Conservation (phyloP, 2,888 invertebrate genomes). For the Shargacucullia verbasci region DNA sequence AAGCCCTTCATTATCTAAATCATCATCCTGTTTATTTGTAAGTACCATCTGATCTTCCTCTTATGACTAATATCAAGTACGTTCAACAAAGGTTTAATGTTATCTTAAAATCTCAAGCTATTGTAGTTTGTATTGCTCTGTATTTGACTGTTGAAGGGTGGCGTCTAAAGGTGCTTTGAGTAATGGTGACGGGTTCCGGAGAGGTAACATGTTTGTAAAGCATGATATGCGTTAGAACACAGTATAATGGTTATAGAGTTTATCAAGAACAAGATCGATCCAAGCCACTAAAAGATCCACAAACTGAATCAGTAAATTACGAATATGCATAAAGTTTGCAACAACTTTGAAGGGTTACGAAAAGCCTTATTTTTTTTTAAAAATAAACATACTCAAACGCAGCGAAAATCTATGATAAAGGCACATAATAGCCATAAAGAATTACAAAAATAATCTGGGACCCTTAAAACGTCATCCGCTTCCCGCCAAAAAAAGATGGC, state of each 20-base stretch:
- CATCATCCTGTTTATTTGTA: constrained; percentile 32
- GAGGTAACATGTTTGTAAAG: no score
- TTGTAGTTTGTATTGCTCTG: constrained; percentile 21
- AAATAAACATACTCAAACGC: no score
- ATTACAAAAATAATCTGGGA: constrained; percentile 22
- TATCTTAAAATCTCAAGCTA: constrained; percentile 35
- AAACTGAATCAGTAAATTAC: no score
- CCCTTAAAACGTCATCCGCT: constrained; percentile 66
- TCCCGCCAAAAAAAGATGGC: constrained; percentile 79
- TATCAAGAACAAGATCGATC: no score
- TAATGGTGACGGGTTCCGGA: constrained; percentile 29
- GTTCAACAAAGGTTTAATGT: constrained; percentile 20
- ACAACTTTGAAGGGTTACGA: no score
- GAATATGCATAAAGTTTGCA: no score
- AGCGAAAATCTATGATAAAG: no score
- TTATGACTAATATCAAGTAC: background rate
- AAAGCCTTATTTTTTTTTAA: no score
- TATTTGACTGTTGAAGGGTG: constrained; percentile 45
- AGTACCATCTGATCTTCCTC: constrained; percentile 7
- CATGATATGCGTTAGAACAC: no score
- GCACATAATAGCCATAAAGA: background rate
- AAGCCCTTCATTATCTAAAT: no score
- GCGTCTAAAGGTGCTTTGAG: constrained; percentile 2
- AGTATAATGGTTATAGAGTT: no score
- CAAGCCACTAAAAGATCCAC: no score